Percentiles rank a stretch among this genome's conserved stretches.
phyloP scores from a whole-genome alignment of 2,888 invertebrate species.

The Perizoma flavofasciatum region DNA sequence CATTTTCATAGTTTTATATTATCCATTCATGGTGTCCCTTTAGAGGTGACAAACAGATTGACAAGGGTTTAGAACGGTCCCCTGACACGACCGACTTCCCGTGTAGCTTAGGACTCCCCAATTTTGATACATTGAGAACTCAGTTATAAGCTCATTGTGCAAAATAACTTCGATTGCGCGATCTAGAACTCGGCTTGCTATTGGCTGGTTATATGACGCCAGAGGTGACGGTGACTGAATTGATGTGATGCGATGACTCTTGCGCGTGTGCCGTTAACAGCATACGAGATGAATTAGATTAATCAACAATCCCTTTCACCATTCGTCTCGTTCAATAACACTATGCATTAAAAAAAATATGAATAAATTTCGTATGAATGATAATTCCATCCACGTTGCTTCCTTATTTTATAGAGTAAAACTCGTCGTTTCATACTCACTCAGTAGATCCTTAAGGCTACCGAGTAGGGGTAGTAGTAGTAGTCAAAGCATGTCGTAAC shows the following conservation, averaged over 20 bases:
- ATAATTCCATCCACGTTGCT: too few species aligned
- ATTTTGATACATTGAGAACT: rapidly evolving
- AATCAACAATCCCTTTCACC: too few species aligned
- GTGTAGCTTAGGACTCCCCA: conserved; percentile 62
- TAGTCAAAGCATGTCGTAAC: too few species aligned
- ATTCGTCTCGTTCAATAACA: too few species aligned
- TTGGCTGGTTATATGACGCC: conserved; percentile 45
- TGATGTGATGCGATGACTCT: background rate
- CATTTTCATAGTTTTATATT: conserved; percentile 45
- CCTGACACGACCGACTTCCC: conserved; percentile 56
- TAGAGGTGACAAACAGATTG: conserved; percentile 54
- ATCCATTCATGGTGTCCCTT: conserved; percentile 50
- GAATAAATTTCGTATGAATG: too few species aligned
- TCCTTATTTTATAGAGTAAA: too few species aligned
- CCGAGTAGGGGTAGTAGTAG: too few species aligned
- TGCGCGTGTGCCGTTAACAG: background rate
- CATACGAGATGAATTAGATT: background rate
- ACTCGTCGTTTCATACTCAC: too few species aligned
- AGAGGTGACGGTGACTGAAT: conserved; percentile 14
- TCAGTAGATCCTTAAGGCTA: too few species aligned
- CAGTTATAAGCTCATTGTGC: conserved; percentile 40
- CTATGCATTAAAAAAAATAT: too few species aligned
- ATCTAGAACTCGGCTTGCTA: conserved; percentile 50
- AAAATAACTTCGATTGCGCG: conserved; percentile 61
- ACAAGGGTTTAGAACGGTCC: conserved; percentile 57